Base-by-base conservation (phyloP, 2,113 vertebrate genomes). In the Trematomus loennbergii region DNA sequence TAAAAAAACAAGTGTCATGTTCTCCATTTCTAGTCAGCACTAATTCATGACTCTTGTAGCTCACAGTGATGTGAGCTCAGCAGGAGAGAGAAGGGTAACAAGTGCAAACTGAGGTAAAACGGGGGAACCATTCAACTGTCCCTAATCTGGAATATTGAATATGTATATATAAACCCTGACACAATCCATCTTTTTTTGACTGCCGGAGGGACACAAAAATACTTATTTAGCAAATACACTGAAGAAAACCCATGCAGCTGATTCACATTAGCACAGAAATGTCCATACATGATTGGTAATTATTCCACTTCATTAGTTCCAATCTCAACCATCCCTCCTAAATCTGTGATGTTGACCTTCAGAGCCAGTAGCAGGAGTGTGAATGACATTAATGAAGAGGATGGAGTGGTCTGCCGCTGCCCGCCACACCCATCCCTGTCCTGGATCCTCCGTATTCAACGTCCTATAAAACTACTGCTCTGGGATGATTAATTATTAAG, bases 381-480 rank as follows among this genome's bases (percentile, higher is more conserved):
- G 52, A 52, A 74, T 45, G 17, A 11, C 50, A 68, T 53, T 40
- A 40, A 67, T 58, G 63, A 58, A 20, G 52, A 77, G 49, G 77
- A 66, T 17, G 61, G 61, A 49, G 68, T 40, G 40, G 52, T 73
- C 45, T 57, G 86, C 67, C 81, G 89, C 77, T 77, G 13, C 71
- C 3, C 69, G 81, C 90, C 92, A 91, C 92, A 87, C 89, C 90
- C 88, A 82, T 61, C 75, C 63, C 71, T 20, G 55, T 59, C 78
- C 67, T 74, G n/a, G 16, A 68, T 61, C 66, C 62, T 62, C 29
- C 46, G 25, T 15, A 11, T 64, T 9, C 74, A 75, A 15, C 4
- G 3, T 10, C 12, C 29, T 33, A 25, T 66, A 40, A 4, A 40
- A 53, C 49, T 59, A 29, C 59, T 50, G 29, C 62, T 29, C 8